These are phyloP conservation scores for Siderastrea radians DNA, from an alignment of 92 coral and sea anemone genomes.

Conservation along the genomic window DNA sequence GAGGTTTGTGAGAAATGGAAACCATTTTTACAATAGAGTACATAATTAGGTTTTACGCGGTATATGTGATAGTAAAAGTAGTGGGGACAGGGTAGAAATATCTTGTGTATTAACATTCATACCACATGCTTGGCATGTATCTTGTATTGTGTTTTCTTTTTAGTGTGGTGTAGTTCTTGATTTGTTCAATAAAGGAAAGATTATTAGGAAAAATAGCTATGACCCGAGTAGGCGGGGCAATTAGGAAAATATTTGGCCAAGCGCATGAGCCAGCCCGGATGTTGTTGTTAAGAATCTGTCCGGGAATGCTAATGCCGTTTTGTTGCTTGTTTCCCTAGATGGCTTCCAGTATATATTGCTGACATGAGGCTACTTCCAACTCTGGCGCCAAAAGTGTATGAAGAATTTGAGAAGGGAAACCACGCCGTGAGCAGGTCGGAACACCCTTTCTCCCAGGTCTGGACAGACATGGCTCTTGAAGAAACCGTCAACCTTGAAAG, in stretches of 20 bases:
- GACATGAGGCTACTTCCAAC: conserved; percentile 69
- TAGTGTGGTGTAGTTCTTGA: no score
- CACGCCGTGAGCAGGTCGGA: conserved; percentile 54
- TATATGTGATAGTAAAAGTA: no score
- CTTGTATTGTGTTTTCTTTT: no score
- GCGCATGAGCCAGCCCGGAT: neutral
- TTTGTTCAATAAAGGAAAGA: no score
- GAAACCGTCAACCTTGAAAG: conserved; percentile 76
- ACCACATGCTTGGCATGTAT: no score
- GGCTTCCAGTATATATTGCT: conserved; percentile 75
- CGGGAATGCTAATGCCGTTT: neutral
- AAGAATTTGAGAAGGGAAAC: conserved; percentile 63
- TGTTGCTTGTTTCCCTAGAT: conserved; percentile 17
- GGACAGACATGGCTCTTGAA: conserved; percentile 14
- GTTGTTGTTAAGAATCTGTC: neutral
- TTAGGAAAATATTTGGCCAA: neutral
- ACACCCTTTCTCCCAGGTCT: conserved; percentile 75
- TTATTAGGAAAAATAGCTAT: no score
- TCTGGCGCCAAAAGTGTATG: conserved; percentile 51
- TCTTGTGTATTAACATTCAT: no score
- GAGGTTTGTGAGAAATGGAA: no score
- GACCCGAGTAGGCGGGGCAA: no score
- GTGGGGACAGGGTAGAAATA: no score
- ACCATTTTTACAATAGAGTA: no score
- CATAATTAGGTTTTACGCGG: no score